Conservation (phyloP, 2,888 invertebrate species). For the Sesia apiformis region DNA sequence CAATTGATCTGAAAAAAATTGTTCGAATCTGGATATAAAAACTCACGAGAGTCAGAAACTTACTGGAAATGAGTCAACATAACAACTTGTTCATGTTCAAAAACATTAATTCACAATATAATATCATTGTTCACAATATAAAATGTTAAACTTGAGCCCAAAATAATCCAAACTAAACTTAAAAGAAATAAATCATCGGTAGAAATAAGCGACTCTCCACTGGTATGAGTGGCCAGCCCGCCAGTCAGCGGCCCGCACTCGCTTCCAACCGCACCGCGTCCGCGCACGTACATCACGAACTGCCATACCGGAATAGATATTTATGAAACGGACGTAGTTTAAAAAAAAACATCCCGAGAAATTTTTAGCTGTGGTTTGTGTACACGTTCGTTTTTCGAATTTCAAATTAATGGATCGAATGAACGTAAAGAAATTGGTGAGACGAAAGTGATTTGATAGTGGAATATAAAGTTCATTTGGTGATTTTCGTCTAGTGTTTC, state of each 20-base stretch:
- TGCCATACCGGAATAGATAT: slow-evolving; percentile 38
- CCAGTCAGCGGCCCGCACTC: too few relatives aligned
- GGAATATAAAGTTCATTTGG: slow-evolving; percentile 7
- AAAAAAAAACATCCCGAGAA: not conserved
- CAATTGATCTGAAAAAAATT: too few relatives aligned
- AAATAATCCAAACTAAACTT: slow-evolving; percentile 4
- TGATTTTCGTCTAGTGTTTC: not conserved
- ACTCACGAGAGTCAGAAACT: too few relatives aligned
- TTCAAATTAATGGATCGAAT: not conserved
- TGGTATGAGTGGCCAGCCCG: slow-evolving; percentile 23
- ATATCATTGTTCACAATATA: too few relatives aligned
- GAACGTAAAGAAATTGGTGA: slow-evolving; percentile 14
- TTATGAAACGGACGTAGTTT: slow-evolving; percentile 25
- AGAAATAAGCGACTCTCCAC: slow-evolving; percentile 7
- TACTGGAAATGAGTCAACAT: too few relatives aligned
- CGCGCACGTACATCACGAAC: slow-evolving; percentile 57
- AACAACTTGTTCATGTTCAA: too few relatives aligned
- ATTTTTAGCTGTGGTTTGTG: slow-evolving; percentile 5
- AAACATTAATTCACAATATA: too few relatives aligned
- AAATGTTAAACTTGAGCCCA: not conserved
- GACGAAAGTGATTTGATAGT: slow-evolving; percentile 30
- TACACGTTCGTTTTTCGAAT: slow-evolving; percentile 9
- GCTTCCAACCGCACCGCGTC: slow-evolving; percentile 41
- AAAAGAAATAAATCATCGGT: slow-evolving; percentile 8
- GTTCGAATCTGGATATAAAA: too few relatives aligned